phyloP scores from a whole-genome alignment of 2,888 invertebrate species.

The Dorcus parallelipipedus region DNA sequence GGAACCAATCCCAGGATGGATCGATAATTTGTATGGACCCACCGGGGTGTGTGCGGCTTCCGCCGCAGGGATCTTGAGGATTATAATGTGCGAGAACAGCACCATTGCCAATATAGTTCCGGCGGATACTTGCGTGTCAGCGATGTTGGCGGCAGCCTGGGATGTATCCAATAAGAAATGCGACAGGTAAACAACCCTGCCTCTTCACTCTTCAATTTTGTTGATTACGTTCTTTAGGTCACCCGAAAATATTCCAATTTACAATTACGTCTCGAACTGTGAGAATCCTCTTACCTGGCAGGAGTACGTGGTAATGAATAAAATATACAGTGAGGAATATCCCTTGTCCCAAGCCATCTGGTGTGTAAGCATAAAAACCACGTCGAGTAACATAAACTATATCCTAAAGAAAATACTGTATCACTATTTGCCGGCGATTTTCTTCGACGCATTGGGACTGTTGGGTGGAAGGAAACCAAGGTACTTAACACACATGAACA shows the following conservation, averaged over 20 bases:
- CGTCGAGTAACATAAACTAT: constrained; percentile 39
- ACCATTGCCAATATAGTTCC: constrained; percentile 70
- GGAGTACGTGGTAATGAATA: constrained; percentile 47
- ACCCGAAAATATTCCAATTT: constrained; percentile 47
- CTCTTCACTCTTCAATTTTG: neutral
- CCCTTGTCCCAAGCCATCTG: constrained; percentile 56
- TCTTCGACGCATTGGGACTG: constrained; percentile 27
- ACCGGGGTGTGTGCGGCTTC: constrained; percentile 72
- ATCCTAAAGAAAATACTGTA: constrained; percentile 46
- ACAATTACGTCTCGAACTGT: constrained; percentile 59
- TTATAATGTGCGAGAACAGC: constrained; percentile 62
- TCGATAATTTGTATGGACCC: constrained; percentile 88
- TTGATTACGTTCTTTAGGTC: constrained; percentile 7
- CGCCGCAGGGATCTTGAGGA: constrained; percentile 71
- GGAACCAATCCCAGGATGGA: constrained; percentile 80
- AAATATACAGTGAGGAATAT: constrained; percentile 52
- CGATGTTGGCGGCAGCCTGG: constrained; percentile 76
- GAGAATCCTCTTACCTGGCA: constrained; percentile 60
- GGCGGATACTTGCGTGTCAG: constrained; percentile 78
- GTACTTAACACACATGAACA: constrained; percentile 34
- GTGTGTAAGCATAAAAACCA: constrained; percentile 34
- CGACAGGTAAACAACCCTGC: constrained; percentile 9
- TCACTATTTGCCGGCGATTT: constrained; percentile 32
- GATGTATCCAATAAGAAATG: constrained; percentile 53
- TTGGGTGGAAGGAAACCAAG: constrained; percentile 28